Conservation (phyloP, 2,888 invertebrate species). For the Drosophila koepferae region DNA sequence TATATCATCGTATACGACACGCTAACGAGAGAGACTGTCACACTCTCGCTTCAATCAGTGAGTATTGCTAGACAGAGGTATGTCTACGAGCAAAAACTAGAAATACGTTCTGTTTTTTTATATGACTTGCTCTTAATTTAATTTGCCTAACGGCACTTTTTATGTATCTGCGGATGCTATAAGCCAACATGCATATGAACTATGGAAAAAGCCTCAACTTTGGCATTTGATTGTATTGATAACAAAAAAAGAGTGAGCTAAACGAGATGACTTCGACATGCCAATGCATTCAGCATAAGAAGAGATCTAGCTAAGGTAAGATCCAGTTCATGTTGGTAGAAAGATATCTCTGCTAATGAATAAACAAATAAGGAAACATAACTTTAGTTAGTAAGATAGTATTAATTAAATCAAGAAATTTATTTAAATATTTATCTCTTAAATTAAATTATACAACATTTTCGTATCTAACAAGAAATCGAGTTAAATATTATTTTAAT, state of each 20-base stretch:
- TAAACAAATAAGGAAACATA: not conserved
- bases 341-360: not conserved
- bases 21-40: not conserved
- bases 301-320: not conserved
- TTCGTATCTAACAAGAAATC: too few species aligned
- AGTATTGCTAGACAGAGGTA: not conserved
- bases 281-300: not conserved
- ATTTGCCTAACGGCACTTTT: not conserved
- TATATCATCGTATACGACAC: constrained; percentile 15
- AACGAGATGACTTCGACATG: not conserved
- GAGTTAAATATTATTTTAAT: too few species aligned
- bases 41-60: not conserved
- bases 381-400: not conserved
- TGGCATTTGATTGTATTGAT: constrained; percentile 5
- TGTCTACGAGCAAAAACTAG: not conserved
- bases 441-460: not conserved
- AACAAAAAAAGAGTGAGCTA: not conserved
- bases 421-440: not conserved
- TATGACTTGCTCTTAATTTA: not conserved
- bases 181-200: not conserved
- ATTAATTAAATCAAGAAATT: not conserved
- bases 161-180: not conserved
- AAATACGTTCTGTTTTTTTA: not conserved
- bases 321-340: not conserved
- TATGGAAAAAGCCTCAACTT: not conserved